phyloP scores from a whole-genome alignment of 2,113 vertebrate species.

The Ceyx melanurus region DNA sequence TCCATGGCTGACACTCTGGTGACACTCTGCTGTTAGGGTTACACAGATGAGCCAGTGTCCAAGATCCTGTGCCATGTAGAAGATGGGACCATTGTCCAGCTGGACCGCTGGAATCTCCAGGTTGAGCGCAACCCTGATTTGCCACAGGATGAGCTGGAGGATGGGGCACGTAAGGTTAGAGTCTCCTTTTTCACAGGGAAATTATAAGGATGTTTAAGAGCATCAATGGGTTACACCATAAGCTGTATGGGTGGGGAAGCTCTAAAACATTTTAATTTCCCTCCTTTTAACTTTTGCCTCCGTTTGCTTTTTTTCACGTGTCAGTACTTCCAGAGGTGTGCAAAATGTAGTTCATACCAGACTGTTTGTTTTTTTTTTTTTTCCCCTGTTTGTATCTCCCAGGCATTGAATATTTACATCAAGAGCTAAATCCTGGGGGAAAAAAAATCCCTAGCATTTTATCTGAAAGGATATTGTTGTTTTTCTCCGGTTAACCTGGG shows the following conservation, averaged over 20 bases:
- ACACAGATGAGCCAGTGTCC: constrained; percentile 84
- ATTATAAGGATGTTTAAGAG: neutral
- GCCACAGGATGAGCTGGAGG: constrained; percentile 80
- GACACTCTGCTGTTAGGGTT: constrained; percentile 68
- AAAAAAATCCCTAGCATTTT: neutral
- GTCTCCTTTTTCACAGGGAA: neutral
- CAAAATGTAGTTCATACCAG: neutral
- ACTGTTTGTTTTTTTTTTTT: neutral
- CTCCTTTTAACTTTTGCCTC: neutral
- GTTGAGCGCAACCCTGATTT: constrained; percentile 82
- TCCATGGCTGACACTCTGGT: neutral
- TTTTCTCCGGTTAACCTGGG: neutral
- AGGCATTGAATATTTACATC: neutral
- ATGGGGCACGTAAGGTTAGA: constrained; percentile 82
- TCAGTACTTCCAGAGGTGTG: neutral
- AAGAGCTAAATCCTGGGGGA: neutral
- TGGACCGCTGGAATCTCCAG: constrained; percentile 86
- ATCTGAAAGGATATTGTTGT: neutral
- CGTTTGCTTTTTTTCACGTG: neutral
- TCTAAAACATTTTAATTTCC: neutral
- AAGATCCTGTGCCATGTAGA: constrained; percentile 86
- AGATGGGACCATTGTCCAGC: constrained; percentile 82
- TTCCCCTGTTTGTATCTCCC: neutral
- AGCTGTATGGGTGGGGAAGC: neutral
- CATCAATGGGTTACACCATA: neutral